Evolutionary conservation across 2,888 invertebrate species (phyloP), one percentile per base, ranked within the genome.

Genomic region (Adelphocoris suturalis): DNA sequence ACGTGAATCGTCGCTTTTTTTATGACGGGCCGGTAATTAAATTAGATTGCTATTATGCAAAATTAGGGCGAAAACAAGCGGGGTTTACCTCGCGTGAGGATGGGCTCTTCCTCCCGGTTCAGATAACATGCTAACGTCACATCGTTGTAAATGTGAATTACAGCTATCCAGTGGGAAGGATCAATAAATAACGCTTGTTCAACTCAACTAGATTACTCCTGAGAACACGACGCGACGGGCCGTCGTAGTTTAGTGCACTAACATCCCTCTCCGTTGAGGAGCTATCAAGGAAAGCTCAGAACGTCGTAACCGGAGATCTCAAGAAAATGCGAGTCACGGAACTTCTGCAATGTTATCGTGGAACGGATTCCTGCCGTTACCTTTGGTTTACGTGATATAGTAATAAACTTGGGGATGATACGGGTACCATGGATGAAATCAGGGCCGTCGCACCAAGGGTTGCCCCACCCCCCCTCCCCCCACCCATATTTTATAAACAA

Each of bases 61-160:
- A 68, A 68, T 68, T 68, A 68, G 68, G 68, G 23, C 68, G 68
- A 68, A 68, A 68, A 68, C 68, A 68, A 68, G 68, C 68, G 68
- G 68, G 27, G 23, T 23, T 27, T 68, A 23, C 68, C 68, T 68
- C 23, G 68, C 68, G 68, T 68, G 68, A 68, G 68, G 68, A 68
- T 68, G 68, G 68, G 68, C 68, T 9, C 23, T 68, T 23, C 68
- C 68, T 68, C 68, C 68, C 5, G 68, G 68, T 23, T 68, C 68
- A 68, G 68, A 68, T 68, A 68, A 68, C 68, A 68, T 68, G 68
- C 68, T 68, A 68, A 68, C 68, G 68, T 68, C 68, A 68, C 68
- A 68, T 68, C 68, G 68, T 68, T 68, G 68, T 68, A 68, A 68
- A 68, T 68, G 68, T 68, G 68, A 68, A 68, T 68, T 68, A 68